Percentiles rank a stretch among this genome's conserved stretches.
These are phyloP conservation scores for Dendrolimus houi DNA, from an alignment of 2,888 invertebrate genomes.

Conservation along the genomic window DNA sequence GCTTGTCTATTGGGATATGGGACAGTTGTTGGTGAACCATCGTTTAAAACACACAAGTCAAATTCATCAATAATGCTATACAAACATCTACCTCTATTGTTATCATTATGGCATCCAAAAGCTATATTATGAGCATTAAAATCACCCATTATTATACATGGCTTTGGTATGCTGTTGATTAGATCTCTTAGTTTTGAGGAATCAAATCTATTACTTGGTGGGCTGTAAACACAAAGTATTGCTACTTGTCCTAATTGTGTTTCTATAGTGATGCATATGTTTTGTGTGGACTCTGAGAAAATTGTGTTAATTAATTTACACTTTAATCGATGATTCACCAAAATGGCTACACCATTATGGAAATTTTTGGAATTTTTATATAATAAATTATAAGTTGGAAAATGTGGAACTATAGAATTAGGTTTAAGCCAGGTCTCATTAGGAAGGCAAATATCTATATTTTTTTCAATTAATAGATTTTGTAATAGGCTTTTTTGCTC, in stretches of 20 bases:
- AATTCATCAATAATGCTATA: conserved; percentile 3
- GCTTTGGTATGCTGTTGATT: conserved; percentile 1
- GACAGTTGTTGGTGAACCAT: conserved; percentile 3
- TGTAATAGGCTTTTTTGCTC: conserved; percentile 2
- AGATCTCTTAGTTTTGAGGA: not conserved
- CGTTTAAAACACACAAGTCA: conserved; percentile 5
- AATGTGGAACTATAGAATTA: not conserved
- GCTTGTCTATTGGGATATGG: conserved; percentile 3
- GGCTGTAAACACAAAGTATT: not conserved
- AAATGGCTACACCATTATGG: not conserved
- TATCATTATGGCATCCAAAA: conserved; percentile 1
- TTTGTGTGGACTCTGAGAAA: not conserved
- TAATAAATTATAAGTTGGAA: not conserved
- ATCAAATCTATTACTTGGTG: conserved; percentile 1
- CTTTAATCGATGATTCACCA: not conserved
- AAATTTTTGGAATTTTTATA: not conserved
- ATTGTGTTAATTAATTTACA: not conserved
- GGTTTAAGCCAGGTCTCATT: not conserved
- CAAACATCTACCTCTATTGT: conserved; percentile 2
- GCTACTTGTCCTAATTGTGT: not conserved
- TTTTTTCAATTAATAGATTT: conserved; percentile 1
- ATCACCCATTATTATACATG: conserved; percentile 3
- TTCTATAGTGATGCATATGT: not conserved
- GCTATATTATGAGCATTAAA: conserved; percentile 5
- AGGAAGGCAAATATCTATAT: conserved; percentile 1